These are phyloP conservation scores for Synodontis membranacea DNA, from an alignment of 2,113 vertebrate species.

Conservation along the genomic window DNA sequence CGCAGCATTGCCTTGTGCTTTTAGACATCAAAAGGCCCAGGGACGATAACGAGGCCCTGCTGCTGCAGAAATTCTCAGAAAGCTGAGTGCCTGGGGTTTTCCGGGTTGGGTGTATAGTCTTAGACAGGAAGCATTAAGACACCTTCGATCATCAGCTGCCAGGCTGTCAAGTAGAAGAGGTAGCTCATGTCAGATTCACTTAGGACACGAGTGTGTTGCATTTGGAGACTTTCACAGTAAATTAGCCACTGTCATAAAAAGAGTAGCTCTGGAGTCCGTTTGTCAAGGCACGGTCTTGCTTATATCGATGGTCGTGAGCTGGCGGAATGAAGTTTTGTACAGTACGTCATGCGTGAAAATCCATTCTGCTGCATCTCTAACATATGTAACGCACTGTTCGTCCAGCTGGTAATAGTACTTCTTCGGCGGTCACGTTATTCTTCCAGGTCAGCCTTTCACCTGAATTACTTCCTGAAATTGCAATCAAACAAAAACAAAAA, in stretches of 20 bases:
- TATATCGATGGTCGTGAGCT: neutral
- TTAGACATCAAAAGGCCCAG: constrained; percentile 31
- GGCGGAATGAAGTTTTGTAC: constrained; percentile 4
- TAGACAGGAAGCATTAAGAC: constrained; percentile 4
- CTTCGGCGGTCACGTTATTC: neutral
- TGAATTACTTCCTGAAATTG: neutral
- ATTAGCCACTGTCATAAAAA: neutral
- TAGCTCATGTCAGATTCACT: constrained; percentile 45
- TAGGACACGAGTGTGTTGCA: constrained; percentile 62
- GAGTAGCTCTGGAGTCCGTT: neutral
- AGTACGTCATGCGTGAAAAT: neutral
- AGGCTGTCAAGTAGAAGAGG: constrained; percentile 22
- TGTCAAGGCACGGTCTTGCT: neutral
- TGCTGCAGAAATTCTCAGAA: neutral
- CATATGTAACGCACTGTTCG: neutral
- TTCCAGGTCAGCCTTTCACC: neutral
- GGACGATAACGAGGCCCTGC: neutral
- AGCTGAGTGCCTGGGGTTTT: constrained; percentile 16
- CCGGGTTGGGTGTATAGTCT: neutral
- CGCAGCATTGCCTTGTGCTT: neutral
- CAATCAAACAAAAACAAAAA: neutral
- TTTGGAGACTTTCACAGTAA: constrained; percentile 56
- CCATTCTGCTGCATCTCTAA: neutral
- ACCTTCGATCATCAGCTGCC: constrained; percentile 24
- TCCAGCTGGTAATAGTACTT: neutral